Conservation (phyloP, 2,113 vertebrate species). For the Clupea harengus region DNA sequence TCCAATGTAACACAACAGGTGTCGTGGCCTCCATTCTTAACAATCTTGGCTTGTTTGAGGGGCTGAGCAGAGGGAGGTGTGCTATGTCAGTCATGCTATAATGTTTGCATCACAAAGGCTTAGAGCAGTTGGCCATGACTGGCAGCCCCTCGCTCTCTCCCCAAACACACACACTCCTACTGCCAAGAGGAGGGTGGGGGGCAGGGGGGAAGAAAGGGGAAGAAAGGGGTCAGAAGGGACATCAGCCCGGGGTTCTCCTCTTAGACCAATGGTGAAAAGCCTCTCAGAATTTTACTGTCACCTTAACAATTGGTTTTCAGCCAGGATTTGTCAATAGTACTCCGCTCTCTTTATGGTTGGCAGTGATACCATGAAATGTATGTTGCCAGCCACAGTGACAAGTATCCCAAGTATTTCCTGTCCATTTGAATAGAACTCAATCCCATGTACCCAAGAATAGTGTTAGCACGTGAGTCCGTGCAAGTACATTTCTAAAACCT, state of each 20-base stretch:
- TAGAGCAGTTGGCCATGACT: conserved; percentile 62
- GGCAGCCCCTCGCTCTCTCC: conserved; percentile 43
- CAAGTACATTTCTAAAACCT: not conserved
- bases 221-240: not conserved
- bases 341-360: conserved; percentile 45
- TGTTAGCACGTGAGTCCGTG: not conserved
- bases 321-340: conserved; percentile 27
- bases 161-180: conserved; percentile 15
- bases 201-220: conserved; percentile 49
- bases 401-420: conserved; percentile 9
- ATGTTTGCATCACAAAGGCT: conserved; percentile 67
- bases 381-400: conserved; percentile 6
- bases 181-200: conserved; percentile 44
- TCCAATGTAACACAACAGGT: not conserved
- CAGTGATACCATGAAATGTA: conserved; percentile 41
- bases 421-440: not conserved
- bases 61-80: not conserved
- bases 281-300: conserved; percentile 51
- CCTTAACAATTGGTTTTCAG: conserved; percentile 52
- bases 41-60: not conserved
- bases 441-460: conserved; percentile 16
- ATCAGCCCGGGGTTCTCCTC: not conserved
- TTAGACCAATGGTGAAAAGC: not conserved
- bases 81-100: conserved; percentile 43
- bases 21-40: not conserved